phyloP scores from a whole-genome alignment of 2,888 invertebrate species.

The Anagyrus pseudococci region DNA sequence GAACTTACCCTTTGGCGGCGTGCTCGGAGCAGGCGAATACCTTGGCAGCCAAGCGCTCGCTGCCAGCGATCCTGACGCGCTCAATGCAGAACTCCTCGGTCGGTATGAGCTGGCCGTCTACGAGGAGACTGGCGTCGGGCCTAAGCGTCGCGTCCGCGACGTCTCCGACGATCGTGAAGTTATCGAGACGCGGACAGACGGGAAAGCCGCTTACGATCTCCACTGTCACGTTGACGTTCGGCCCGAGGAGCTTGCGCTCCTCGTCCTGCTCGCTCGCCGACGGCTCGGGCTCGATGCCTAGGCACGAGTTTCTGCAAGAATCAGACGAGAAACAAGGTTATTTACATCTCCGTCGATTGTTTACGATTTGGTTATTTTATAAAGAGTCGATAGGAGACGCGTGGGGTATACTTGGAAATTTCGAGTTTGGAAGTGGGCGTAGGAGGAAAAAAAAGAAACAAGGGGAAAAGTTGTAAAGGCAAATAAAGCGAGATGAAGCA shows the following conservation, averaged over 20 bases:
- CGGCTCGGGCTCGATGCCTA: conserved; percentile 39
- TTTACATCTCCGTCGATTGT: too few species aligned
- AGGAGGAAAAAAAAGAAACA: too few species aligned
- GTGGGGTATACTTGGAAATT: too few species aligned
- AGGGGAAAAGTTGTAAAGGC: too few species aligned
- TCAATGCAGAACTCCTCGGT: conserved; percentile 62
- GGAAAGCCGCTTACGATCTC: conserved; percentile 66
- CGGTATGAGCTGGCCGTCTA: conserved; percentile 61
- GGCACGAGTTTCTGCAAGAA: conserved; percentile 48
- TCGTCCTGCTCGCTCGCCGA: neutral
- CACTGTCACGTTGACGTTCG: conserved; percentile 49
- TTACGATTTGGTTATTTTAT: too few species aligned
- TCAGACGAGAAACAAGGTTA: too few species aligned
- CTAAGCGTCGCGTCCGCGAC: conserved; percentile 64
- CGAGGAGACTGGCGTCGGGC: conserved; percentile 65
- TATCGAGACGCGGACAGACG: conserved; percentile 62
- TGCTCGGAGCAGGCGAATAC: conserved; percentile 71
- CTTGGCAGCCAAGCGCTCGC: conserved; percentile 60
- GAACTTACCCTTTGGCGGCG: conserved; percentile 58
- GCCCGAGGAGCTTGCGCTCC: neutral
- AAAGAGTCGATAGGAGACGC: too few species aligned
- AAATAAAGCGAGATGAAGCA: too few species aligned
- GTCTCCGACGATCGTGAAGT: conserved; percentile 69
- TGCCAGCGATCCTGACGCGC: conserved; percentile 51
- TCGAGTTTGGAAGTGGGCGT: too few species aligned